Percentiles rank a stretch among this genome's conserved stretches.
Evolutionary conservation across 2,888 invertebrate species (phyloP).

Genomic region (Dexiosoma caninum): DNA sequence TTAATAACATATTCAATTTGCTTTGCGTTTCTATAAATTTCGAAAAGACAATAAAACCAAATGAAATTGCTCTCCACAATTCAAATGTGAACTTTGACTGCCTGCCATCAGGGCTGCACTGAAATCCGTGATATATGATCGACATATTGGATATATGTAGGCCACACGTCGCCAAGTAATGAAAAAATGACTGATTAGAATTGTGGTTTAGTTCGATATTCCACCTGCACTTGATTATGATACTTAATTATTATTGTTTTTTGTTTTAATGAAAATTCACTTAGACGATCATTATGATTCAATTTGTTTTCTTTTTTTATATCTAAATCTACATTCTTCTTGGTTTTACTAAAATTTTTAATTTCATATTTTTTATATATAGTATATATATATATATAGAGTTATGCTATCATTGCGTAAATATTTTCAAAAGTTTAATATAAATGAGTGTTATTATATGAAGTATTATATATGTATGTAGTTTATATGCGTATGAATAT

Average conservation of each 20-base stretch:
- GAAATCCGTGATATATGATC: too few species aligned
- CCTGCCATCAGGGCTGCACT: too few species aligned
- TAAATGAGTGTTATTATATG: constrained; percentile 29
- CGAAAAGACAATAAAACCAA: too few species aligned
- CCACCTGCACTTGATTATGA: too few species aligned
- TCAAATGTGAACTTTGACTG: too few species aligned
- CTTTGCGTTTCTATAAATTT: not conserved
- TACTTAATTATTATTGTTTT: not conserved
- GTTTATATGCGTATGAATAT: constrained; percentile 20
- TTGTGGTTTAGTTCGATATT: too few species aligned
- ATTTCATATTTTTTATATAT: constrained; percentile 44
- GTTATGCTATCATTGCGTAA: constrained; percentile 50
- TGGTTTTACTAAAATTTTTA: constrained; percentile 44
- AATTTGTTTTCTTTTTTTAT: constrained; percentile 8
- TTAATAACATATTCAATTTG: constrained; percentile 47
- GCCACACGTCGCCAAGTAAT: too few species aligned
- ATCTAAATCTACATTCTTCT: constrained; percentile 43
- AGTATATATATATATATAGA: constrained; percentile 60
- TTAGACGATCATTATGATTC: constrained; percentile 32
- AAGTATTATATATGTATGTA: not conserved
- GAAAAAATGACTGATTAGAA: too few species aligned
- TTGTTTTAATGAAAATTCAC: constrained; percentile 38
- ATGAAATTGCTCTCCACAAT: too few species aligned
- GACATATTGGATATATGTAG: too few species aligned
- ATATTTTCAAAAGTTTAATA: constrained; percentile 6